Evolutionary conservation across 2,888 invertebrate genomes (phyloP).

Genomic region (Tachina lurida): DNA sequence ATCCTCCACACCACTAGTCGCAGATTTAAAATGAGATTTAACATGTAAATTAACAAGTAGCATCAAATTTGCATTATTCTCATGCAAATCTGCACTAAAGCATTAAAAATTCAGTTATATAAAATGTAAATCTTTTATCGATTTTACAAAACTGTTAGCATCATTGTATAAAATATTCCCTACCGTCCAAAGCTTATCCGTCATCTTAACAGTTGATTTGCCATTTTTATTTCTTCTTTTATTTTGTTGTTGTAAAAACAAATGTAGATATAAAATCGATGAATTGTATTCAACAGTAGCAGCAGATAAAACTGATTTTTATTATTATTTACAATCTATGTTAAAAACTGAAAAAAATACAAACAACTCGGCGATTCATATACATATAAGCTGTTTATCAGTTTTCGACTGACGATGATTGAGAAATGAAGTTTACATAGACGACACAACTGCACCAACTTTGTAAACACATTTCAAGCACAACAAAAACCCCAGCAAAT

Average conservation of each 20-base stretch:
- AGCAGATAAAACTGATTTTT: conserved; percentile 4
- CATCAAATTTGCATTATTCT: not conserved
- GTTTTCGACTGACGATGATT: conserved; percentile 58
- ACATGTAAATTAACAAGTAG: not conserved
- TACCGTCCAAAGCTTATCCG: not conserved
- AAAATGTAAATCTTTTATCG: conserved; percentile 60
- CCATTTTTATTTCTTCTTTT: not conserved
- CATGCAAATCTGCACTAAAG: not conserved
- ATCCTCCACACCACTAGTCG: no score
- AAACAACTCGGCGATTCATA: conserved; percentile 48
- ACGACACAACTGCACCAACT: not conserved
- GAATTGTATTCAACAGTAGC: conserved; percentile 3
- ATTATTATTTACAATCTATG: not conserved
- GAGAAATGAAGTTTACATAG: conserved; percentile 45
- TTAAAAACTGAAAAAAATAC: not conserved
- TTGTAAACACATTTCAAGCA: not conserved
- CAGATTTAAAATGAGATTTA: no score
- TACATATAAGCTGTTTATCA: conserved; percentile 61
- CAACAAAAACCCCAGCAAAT: no score
- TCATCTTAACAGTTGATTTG: not conserved
- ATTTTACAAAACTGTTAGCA: conserved; percentile 40
- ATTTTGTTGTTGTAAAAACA: conserved; percentile 23
- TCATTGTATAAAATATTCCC: not conserved
- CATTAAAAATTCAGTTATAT: not conserved
- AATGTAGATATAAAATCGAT: conserved; percentile 22